Base-by-base conservation (phyloP, 1,140 invertebrate genomes). In the Aphis gossypii region DNA sequence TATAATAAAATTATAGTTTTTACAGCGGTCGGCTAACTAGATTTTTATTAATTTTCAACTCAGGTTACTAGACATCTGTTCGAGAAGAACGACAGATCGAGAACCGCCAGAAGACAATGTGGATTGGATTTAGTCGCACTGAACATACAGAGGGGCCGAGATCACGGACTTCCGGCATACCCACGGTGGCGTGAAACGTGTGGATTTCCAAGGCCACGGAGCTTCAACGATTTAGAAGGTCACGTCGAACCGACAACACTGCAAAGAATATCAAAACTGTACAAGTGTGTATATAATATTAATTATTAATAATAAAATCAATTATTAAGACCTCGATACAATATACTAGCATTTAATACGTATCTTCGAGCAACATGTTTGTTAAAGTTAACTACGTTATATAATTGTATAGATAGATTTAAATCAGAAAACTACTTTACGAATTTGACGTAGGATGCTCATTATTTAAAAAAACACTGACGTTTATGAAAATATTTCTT, bases 101-200 rank as follows among this genome's bases (percentile, higher is more conserved):
- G 1, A 9, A 51, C 4, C 20, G 18, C 23, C 18, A 8, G 41
- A 44, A 83, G 94, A 56, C 95, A 96, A 2, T 97, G 97, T 94
- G 98, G 98, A 1, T 95, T 98, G 6, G 98, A 99, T 96, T 95
- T 98, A 94, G 97, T 98, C 0, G 97, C 98, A 0, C 95, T 98
- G 89, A 98, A 98, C 95, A 97, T 98, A 94, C 97, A 98, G 95
- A 96, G 98, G 84, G 98, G 98, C 0, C 95, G 98, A 46, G 98
- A 99, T 96, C 98, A 99, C 95, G 98, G 98, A 1, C 95, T 99
- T 38, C 97, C 98, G 0, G 95, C 97, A 1, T 99, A 99, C 95
- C 96, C 96, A 0, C 95, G 96, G 21, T 98, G 97, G 96, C 95
- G 98, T 44, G 95, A 97, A 94, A 96, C 97, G 94, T 99, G 98